Evolutionary conservation across 2,888 invertebrate genomes (phyloP).

Genomic region (Tachina lurida): DNA sequence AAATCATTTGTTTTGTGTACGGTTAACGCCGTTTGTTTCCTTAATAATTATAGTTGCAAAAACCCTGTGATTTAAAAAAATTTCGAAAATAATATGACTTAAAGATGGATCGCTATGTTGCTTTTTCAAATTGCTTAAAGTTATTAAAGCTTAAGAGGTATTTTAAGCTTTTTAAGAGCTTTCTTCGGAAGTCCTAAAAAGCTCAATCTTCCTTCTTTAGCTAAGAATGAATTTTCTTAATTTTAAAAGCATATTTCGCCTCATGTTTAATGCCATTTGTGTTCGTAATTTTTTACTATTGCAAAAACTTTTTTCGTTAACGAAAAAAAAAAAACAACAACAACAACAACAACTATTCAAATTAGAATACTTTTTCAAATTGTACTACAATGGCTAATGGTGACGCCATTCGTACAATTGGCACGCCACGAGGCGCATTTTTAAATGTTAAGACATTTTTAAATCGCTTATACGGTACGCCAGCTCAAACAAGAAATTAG

Average conservation of each 20-base stretch:
- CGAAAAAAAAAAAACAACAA: constrained; percentile 19
- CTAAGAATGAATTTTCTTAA: constrained; percentile 12
- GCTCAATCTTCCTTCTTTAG: background rate
- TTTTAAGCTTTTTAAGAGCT: background rate
- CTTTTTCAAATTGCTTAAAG: background rate
- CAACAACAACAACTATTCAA: background rate
- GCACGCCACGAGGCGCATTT: constrained; percentile 72
- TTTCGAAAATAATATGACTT: constrained; percentile 50
- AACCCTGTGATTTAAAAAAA: constrained; percentile 46
- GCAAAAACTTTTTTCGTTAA: constrained; percentile 49
- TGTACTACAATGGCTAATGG: constrained; percentile 78
- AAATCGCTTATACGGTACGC: constrained; percentile 50
- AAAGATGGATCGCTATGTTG: constrained; percentile 3
- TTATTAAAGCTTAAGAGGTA: constrained; percentile 30
- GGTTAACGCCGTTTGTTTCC: constrained; percentile 41
- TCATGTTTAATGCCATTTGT: constrained; percentile 28
- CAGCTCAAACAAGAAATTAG: constrained; percentile 41
- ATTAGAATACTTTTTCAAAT: constrained; percentile 47
- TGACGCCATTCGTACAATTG: constrained; percentile 80
- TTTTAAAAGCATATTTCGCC: constrained; percentile 15
- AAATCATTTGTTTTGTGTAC: background rate
- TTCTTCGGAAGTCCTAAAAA: background rate
- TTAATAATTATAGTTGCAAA: constrained; percentile 34
- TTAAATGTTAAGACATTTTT: constrained; percentile 20
- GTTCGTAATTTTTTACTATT: constrained; percentile 49